A percentile compares a stretch with the other conserved stretches of the same genome.
Evolutionary conservation across 2,113 vertebrate species (phyloP).

Genomic region (Athene noctua): DNA sequence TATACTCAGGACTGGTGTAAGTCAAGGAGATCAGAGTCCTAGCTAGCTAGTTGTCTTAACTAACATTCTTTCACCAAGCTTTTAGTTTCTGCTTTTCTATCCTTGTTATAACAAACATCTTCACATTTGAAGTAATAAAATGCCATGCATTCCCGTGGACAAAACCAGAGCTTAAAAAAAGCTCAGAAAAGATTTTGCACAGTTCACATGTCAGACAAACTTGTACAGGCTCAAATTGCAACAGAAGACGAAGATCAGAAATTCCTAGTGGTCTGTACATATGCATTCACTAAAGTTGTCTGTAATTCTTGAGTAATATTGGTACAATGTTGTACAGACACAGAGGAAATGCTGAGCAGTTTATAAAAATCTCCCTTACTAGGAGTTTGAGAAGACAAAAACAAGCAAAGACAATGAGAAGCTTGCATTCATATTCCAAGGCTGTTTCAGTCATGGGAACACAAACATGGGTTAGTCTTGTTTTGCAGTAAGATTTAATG

Average conservation of each 20-base stretch:
- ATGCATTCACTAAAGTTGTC: neutral
- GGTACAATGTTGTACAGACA: neutral
- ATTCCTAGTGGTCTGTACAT: neutral
- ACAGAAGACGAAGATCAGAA: conserved; percentile 22
- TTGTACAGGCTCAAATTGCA: neutral
- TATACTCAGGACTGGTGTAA: neutral
- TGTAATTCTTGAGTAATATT: neutral
- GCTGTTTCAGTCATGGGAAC: conserved; percentile 33
- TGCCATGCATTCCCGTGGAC: conserved; percentile 37
- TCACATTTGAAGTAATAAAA: conserved; percentile 21
- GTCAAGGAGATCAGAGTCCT: neutral
- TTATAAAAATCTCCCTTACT: neutral
- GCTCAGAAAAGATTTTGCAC: conserved; percentile 51
- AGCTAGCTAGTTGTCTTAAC: neutral
- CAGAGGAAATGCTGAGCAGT: neutral
- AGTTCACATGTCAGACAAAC: conserved; percentile 31
- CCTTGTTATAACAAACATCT: conserved; percentile 16
- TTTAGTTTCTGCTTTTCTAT: neutral
- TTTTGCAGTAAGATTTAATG: neutral
- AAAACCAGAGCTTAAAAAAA: conserved; percentile 53
- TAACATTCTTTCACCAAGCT: neutral
- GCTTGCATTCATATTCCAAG: neutral
- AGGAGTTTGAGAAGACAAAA: conserved; percentile 4
- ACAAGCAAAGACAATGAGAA: conserved; percentile 8
- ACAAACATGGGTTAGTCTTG: neutral